Base-by-base conservation (phyloP, 1,140 invertebrate genomes). In the Sinella curviseta region DNA sequence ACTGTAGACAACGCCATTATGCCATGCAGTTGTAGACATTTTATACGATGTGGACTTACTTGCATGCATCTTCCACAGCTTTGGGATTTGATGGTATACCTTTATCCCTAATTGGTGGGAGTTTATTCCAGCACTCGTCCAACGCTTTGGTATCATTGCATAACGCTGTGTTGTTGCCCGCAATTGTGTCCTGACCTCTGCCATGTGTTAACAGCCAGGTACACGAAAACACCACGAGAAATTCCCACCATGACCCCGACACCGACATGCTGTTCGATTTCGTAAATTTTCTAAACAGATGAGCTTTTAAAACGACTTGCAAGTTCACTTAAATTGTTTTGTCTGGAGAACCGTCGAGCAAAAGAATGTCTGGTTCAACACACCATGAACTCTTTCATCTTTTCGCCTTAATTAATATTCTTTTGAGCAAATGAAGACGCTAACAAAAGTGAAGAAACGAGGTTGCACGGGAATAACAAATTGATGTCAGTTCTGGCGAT, bases 51-150 rank as follows among this genome's bases (percentile, higher is more conserved):
- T 8, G 20, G 26, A 57, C 77, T 77, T 81, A 81, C 80, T 54
- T 76, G 80, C 80, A 81, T 17, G 80, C 77, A n/a, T 26, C 35
- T 20, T 60, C 60, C 24, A 81, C 77, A 35, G 54, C 74, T 70
- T 78, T 24, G 16, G 35, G 48, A 28, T 74, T 76, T n/a, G 77
- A 74, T 30, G 80, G 80, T 24, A 81, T 77, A 1, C 77, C 77
- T 26, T 54, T 39, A 20, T 77, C 74, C 8, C 48, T 55, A 28
- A 78, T 24, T 1, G 77, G 77, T 3, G 80, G 80, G 4, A 81
- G 14, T 55, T 81, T 55, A 57, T 28, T 60, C 74, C 74, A 81
- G 30, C 80, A 81, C 54, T 74, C 48, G 57, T 78, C 74, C 74
- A 81, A 57, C 12, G 26, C 31, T 60, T 60, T 33, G 2, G 65